These are phyloP conservation scores for Brachyhypopomus occidentalis DNA, from an alignment of 2,113 vertebrate species.

Conservation along the genomic window DNA sequence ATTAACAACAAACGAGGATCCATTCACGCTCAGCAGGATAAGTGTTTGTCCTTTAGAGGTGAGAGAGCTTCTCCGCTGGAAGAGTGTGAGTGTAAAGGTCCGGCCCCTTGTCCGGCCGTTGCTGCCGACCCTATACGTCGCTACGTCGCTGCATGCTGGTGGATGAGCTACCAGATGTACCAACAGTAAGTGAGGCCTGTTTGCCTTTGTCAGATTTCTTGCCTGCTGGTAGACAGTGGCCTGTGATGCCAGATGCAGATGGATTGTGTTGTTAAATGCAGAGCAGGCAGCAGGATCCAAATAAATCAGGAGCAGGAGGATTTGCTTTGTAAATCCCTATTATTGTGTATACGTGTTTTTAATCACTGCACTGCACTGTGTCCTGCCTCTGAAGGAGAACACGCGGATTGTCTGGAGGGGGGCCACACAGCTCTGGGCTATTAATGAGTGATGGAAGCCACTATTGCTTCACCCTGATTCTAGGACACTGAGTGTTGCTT, in stretches of 20 bases:
- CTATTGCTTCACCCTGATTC: not conserved
- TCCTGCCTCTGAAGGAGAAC: not conserved
- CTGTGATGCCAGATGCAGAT: conserved; percentile 62
- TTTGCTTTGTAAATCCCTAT: conserved; percentile 69
- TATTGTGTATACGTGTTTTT: conserved; percentile 65
- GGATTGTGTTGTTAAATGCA: conserved; percentile 64
- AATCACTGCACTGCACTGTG: conserved; percentile 49
- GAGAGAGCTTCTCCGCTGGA: conserved; percentile 54
- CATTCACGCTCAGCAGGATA: conserved; percentile 51
- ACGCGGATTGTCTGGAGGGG: conserved; percentile 15
- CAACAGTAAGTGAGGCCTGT: not conserved
- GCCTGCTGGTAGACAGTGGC: conserved; percentile 29
- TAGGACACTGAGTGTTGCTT: no score
- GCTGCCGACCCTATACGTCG: not conserved
- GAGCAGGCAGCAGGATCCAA: conserved; percentile 59
- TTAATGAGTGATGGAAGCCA: conserved; percentile 1
- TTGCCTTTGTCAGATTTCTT: conserved; percentile 15
- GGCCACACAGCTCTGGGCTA: conserved; percentile 13
- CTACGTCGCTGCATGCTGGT: not conserved
- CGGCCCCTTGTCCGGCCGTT: no score
- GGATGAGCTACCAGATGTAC: not conserved
- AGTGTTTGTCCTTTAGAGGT: conserved; percentile 1
- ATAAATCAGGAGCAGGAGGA: conserved; percentile 67
- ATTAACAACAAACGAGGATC: conserved; percentile 66
- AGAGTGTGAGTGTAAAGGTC: conserved; percentile 33